Evolutionary conservation across 2,113 vertebrate genomes (phyloP).

Genomic region (Rhipidura dahli): DNA sequence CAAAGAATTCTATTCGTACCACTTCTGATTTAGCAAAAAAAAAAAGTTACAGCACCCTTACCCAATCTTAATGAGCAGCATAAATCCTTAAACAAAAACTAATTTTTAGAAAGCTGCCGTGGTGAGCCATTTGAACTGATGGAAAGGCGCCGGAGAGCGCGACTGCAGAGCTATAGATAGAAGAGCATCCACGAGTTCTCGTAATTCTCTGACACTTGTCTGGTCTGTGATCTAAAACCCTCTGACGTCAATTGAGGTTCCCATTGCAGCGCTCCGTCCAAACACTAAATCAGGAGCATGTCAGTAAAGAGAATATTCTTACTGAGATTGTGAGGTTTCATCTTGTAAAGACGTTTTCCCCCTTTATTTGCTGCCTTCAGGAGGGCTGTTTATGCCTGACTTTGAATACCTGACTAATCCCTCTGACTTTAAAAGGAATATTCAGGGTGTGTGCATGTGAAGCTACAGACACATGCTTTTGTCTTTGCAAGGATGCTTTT

Average conservation of each 20-base stretch:
- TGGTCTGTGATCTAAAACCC: constrained; percentile 37
- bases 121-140: not conserved
- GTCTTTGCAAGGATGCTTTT: not conserved
- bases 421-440: constrained; percentile 31
- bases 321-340: not conserved
- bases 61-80: not conserved
- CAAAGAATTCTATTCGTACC: not conserved
- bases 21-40: not conserved
- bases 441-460: not conserved
- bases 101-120: not conserved
- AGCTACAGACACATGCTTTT: not conserved
- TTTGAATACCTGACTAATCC: not conserved
- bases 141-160: not conserved
- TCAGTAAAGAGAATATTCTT: not conserved
- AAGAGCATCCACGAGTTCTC: not conserved
- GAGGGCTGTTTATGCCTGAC: not conserved
- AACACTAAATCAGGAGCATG: not conserved
- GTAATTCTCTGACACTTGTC: constrained; percentile 38
- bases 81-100: not conserved
- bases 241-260: constrained; percentile 40
- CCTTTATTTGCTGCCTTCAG: not conserved
- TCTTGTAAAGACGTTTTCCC: not conserved
- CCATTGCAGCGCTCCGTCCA: not conserved
- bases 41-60: not conserved
- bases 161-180: constrained; percentile 50